phyloP scores from a whole-genome alignment of 2,888 invertebrate species.

The Drosophila mimetica region DNA sequence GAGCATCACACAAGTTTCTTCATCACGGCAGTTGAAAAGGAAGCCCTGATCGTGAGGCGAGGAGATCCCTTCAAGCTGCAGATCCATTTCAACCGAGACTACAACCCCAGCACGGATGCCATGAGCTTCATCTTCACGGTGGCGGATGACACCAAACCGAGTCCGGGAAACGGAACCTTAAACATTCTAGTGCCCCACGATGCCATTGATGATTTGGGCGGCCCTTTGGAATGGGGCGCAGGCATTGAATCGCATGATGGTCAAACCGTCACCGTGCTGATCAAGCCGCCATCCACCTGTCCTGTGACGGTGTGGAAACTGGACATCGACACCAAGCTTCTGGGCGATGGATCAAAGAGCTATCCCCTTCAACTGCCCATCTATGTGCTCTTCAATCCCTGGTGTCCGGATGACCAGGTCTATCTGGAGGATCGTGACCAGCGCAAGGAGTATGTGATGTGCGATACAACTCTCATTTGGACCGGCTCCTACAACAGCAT shows the following conservation, averaged over 20 bases:
- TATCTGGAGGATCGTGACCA: conserved; percentile 88
- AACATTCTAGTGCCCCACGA: conserved; percentile 90
- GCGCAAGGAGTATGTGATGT: conserved; percentile 93
- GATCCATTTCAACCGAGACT: conserved; percentile 90
- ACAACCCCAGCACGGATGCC: conserved; percentile 90
- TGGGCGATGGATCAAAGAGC: conserved; percentile 88
- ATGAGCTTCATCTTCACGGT: conserved; percentile 93
- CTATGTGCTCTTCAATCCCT: conserved; percentile 95
- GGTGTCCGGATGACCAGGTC: conserved; percentile 90
- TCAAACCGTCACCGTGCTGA: conserved; percentile 85
- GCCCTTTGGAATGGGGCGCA: conserved; percentile 89
- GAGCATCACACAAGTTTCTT: conserved; percentile 92
- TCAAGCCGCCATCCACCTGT: conserved; percentile 89
- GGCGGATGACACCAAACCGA: conserved; percentile 91
- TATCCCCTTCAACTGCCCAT: conserved; percentile 91
- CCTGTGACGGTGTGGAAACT: conserved; percentile 92
- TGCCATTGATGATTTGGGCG: conserved; percentile 87
- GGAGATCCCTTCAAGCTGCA: conserved; percentile 91
- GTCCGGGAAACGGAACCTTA: conserved; percentile 91
- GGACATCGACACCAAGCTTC: conserved; percentile 91
- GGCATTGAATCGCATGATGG: conserved; percentile 88
- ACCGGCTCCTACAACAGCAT: conserved; percentile 94
- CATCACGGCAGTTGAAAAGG: conserved; percentile 85
- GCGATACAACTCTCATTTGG: conserved; percentile 95
- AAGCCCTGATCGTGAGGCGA: conserved; percentile 90